Conservation (phyloP, 2,888 invertebrate species). For the Disparrhopalites patrizii region DNA sequence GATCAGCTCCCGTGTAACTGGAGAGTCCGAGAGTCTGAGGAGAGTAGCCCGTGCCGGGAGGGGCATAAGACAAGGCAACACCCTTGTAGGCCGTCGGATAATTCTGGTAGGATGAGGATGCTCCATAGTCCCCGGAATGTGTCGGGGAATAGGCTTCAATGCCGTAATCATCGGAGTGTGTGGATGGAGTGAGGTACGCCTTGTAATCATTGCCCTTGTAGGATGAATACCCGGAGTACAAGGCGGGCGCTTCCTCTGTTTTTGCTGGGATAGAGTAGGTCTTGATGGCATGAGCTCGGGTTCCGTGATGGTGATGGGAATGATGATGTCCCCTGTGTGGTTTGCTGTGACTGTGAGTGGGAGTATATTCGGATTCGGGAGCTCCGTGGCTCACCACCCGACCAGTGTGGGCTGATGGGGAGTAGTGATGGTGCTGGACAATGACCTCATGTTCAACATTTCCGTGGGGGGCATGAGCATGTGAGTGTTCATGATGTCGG, state of each 20-base stretch:
- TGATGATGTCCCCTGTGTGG: background rate
- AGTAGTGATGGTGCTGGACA: constrained; percentile 22
- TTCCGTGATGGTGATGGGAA: background rate
- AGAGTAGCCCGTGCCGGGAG: background rate
- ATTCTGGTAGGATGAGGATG: background rate
- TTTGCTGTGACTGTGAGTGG: background rate
- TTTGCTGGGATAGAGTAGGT: background rate
- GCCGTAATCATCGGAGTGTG: constrained; percentile 19
- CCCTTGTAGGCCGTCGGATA: background rate
- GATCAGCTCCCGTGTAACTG: too few relatives aligned
- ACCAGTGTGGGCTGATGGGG: background rate
- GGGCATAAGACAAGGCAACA: background rate
- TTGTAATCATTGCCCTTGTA: constrained; percentile 21
- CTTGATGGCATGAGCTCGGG: background rate
- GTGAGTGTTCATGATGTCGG: background rate
- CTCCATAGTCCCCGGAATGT: background rate
- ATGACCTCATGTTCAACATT: constrained; percentile 10
- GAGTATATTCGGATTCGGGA: background rate
- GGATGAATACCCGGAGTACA: constrained; percentile 16
- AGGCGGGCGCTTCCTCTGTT: background rate
- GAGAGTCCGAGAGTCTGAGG: background rate
- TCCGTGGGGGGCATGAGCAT: background rate
- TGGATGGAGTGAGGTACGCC: constrained; percentile 13
- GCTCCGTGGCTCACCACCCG: background rate
- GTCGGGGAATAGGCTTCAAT: background rate